These are phyloP conservation scores for Hemaris fuciformis DNA, from an alignment of 2,888 invertebrate genomes.

Conservation along the genomic window DNA sequence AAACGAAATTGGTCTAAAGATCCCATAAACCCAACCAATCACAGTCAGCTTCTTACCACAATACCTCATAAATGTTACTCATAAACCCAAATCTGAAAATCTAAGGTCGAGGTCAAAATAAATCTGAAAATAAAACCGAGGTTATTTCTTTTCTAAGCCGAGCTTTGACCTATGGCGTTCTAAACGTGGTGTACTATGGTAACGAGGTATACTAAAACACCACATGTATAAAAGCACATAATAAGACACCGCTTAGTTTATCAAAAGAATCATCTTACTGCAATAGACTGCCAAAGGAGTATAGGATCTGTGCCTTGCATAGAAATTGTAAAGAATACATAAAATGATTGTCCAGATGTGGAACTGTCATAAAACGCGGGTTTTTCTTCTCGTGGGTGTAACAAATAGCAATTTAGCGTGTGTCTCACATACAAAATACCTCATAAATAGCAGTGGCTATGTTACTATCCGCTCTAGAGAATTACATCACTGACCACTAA, in stretches of 20 bases:
- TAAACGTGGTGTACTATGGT: background rate
- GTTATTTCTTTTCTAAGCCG: background rate
- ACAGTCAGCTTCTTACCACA: too few species aligned
- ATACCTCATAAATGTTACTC: too few species aligned
- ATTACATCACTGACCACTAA: constrained; percentile 49
- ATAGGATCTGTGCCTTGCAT: constrained; percentile 4
- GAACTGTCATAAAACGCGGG: constrained; percentile 37
- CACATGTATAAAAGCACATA: background rate
- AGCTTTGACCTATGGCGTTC: background rate
- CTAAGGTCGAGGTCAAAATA: background rate
- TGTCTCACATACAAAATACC: constrained; percentile 66
- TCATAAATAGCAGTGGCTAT: constrained; percentile 50
- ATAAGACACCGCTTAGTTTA: constrained; percentile 5
- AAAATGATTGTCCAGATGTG: constrained; percentile 31
- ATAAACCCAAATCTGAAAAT: too few species aligned
- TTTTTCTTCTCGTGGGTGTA: constrained; percentile 42
- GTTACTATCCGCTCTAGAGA: constrained; percentile 30
- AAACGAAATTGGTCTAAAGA: too few species aligned
- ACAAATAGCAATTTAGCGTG: constrained; percentile 44
- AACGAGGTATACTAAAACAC: background rate
- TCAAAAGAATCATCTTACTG: background rate
- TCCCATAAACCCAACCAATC: too few species aligned
- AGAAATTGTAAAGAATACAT: constrained; percentile 8
- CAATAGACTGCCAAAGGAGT: background rate
- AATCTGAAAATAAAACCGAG: background rate